Percentiles rank a stretch among this genome's conserved stretches.
Evolutionary conservation across 2,888 invertebrate species (phyloP).

Genomic region (Hirtodrosophila alboralis): DNA sequence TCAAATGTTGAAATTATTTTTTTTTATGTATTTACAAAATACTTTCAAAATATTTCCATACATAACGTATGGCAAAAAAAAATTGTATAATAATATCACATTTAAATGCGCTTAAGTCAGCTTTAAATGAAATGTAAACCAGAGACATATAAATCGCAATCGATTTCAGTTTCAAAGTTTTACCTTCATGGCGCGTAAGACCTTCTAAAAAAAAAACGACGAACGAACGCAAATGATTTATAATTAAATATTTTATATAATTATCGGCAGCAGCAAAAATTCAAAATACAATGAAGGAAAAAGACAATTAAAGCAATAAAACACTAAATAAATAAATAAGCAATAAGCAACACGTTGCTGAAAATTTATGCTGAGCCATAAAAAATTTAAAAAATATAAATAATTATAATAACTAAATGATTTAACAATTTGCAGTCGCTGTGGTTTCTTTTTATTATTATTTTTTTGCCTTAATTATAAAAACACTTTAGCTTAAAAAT

Average conservation of each 20-base stretch:
- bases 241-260: conserved; percentile 78
- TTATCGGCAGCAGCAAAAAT: conserved; percentile 43
- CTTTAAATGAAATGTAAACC: conserved; percentile 72
- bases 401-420: conserved; percentile 42
- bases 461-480: conserved; percentile 54
- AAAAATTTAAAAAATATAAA: conserved; percentile 17
- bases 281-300: conserved; percentile 20
- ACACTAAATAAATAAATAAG: conserved; percentile 27
- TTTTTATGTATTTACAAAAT: conserved; percentile 53
- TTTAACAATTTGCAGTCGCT: conserved; percentile 35
- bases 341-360: conserved; percentile 50
- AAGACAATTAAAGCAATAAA: conserved; percentile 42
- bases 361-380: conserved; percentile 61
- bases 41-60: conserved; percentile 70
- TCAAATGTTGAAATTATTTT: conserved; percentile 40
- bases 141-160: conserved; percentile 32
- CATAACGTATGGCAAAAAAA: conserved; percentile 31
- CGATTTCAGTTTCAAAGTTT: conserved; percentile 56
- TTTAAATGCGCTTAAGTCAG: conserved; percentile 70
- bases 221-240: conserved; percentile 68
- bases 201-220: conserved; percentile 57
- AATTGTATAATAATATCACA: conserved; percentile 70
- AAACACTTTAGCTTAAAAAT: conserved; percentile 51
- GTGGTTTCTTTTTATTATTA: background rate
- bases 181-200: conserved; percentile 74